These are phyloP conservation scores for Lynx canadensis DNA, from an alignment of 2,113 vertebrate genomes.

Conservation along the genomic window DNA sequence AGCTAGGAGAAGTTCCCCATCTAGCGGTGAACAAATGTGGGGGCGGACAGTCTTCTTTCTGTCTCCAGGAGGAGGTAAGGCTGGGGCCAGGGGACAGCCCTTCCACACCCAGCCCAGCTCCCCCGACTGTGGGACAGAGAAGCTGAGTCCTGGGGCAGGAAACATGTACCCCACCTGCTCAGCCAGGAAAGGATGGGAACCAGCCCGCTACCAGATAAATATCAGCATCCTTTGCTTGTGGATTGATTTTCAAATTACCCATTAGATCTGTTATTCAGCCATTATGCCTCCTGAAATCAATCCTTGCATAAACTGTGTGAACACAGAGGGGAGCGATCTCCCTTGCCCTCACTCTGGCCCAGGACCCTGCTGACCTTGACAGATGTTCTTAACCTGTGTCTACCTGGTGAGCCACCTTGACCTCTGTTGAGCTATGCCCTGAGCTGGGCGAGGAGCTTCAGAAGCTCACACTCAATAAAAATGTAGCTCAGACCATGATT, in stretches of 20 bases:
- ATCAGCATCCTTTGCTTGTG: neutral
- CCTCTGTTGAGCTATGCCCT: neutral
- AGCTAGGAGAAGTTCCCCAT: constrained; percentile 41
- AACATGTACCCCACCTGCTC: accelerated
- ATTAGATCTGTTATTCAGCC: neutral
- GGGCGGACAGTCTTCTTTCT: neutral
- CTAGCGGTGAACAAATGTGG: constrained; percentile 37
- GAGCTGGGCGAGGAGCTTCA: neutral
- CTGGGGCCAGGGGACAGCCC: accelerated
- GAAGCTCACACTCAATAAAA: neutral
- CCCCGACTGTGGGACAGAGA: neutral
- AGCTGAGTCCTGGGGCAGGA: neutral
- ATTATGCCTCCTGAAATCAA: neutral
- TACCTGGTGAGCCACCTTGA: too few species aligned
- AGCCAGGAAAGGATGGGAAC: neutral
- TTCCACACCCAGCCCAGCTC: neutral
- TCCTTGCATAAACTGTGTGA: too few species aligned
- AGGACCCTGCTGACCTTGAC: neutral
- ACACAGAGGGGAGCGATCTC: neutral
- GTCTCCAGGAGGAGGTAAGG: neutral
- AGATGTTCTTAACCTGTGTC: neutral
- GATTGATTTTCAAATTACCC: neutral
- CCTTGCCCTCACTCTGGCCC: neutral
- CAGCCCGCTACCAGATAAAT: neutral
- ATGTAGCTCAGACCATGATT: neutral